A percentile compares a stretch with the other conserved stretches of the same genome.
Evolutionary conservation across 2,888 invertebrate genomes (phyloP).

Genomic region (Fabriciana adippe): DNA sequence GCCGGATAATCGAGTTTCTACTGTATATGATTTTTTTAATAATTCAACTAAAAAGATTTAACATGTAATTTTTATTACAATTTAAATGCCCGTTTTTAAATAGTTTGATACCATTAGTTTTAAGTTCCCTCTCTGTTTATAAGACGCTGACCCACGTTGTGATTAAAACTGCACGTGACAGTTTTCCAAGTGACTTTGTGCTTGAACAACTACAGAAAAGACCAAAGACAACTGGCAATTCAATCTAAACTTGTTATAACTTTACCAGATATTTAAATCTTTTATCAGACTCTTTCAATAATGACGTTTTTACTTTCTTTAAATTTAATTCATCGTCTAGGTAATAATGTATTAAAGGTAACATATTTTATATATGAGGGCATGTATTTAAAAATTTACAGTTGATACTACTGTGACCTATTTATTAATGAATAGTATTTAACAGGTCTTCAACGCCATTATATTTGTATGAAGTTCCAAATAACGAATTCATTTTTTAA

Average conservation of each 20-base stretch:
- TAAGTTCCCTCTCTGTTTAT: neutral
- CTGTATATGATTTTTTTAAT: no score
- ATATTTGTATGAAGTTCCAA: no score
- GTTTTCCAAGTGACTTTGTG: slow-evolving; percentile 19
- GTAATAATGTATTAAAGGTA: neutral
- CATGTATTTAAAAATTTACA: no score
- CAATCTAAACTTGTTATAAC: slow-evolving; percentile 21
- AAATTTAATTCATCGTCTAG: neutral
- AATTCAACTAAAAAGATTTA: no score
- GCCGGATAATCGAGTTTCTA: no score
- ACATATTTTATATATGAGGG: no score
- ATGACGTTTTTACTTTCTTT: neutral
- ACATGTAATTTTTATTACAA: no score
- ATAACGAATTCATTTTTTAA: no score
- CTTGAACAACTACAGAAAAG: slow-evolving; percentile 9
- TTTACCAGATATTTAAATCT: slow-evolving; percentile 9
- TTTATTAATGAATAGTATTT: no score
- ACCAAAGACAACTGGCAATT: slow-evolving; percentile 17
- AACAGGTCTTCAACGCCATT: no score
- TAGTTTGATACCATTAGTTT: neutral
- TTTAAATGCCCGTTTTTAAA: no score
- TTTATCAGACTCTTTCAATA: slow-evolving; percentile 1
- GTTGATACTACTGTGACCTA: no score
- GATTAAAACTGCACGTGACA: slow-evolving; percentile 24
- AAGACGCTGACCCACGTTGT: slow-evolving; percentile 7